These are phyloP conservation scores for Tinea trinotella DNA, from an alignment of 2,888 invertebrate species.

Conservation along the genomic window DNA sequence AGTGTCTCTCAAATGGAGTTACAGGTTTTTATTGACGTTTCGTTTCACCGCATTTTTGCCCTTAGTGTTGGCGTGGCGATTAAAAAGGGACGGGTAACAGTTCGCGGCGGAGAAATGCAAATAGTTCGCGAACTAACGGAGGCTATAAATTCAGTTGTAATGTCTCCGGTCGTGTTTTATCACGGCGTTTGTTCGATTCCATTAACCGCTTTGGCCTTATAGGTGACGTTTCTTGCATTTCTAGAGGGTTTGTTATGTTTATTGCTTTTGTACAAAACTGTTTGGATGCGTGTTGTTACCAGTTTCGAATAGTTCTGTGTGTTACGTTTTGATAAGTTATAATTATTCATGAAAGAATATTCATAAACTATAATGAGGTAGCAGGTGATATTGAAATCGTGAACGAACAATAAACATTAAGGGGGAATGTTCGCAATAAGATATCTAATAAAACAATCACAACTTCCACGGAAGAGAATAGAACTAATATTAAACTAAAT, in stretches of 20 bases:
- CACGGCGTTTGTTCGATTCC: conserved; percentile 27
- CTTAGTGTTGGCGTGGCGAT: conserved; percentile 23
- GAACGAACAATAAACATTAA: neutral
- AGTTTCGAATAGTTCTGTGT: conserved; percentile 7
- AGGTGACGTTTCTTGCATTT: conserved; percentile 20
- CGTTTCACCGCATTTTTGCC: conserved; percentile 55
- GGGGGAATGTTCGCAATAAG: neutral
- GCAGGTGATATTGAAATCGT: neutral
- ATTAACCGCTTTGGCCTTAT: conserved; percentile 21
- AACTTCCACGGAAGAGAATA: neutral
- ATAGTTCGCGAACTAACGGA: conserved; percentile 30
- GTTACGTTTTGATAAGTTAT: neutral
- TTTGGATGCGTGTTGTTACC: conserved; percentile 17
- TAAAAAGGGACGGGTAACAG: conserved; percentile 18
- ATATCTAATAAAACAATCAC: conserved; percentile 4
- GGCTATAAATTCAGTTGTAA: conserved; percentile 31
- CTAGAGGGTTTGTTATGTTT: conserved; percentile 15
- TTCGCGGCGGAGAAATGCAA: conserved; percentile 29
- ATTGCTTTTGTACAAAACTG: conserved; percentile 8
- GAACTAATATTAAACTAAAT: conserved; percentile 13
- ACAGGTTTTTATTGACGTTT: conserved; percentile 60
- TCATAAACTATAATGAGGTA: neutral
- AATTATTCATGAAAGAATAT: neutral
- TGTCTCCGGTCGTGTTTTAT: conserved; percentile 35
- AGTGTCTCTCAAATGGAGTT: conserved; percentile 35